Conservation (phyloP, 2,888 invertebrate genomes). For the Pocota personata region DNA sequence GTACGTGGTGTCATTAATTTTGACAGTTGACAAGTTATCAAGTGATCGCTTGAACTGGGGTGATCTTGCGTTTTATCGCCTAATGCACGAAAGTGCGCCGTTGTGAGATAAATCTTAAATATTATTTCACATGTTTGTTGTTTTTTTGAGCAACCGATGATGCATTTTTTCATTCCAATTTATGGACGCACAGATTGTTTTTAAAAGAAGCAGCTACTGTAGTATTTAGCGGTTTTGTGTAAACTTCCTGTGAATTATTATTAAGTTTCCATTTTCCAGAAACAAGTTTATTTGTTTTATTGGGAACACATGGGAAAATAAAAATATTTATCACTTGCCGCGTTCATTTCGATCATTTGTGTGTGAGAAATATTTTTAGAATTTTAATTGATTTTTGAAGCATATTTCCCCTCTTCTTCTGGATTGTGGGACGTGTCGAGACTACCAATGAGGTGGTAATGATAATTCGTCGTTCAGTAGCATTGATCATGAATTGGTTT, state of each 20-base stretch:
- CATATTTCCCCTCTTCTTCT: neutral
- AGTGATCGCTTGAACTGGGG: conserved; percentile 15
- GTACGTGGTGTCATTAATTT: conserved; percentile 43
- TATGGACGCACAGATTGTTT: conserved; percentile 47
- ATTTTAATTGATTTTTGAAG: conserved; percentile 1
- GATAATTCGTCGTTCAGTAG: neutral
- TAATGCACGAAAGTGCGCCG: conserved; percentile 14
- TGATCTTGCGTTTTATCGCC: conserved; percentile 26
- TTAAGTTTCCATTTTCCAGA: conserved; percentile 5
- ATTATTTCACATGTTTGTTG: conserved; percentile 33
- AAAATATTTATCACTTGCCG: conserved; percentile 41
- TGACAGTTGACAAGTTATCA: conserved; percentile 44
- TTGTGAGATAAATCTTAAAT: conserved; percentile 19
- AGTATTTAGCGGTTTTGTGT: conserved; percentile 29
- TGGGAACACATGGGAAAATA: conserved; percentile 50
- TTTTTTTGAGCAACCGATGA: neutral
- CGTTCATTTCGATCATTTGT: neutral
- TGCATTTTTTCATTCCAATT: conserved; percentile 16
- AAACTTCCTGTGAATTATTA: conserved; percentile 53
- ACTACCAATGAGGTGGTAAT: conserved; percentile 18
- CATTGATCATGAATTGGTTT: neutral
- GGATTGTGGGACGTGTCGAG: conserved; percentile 13
- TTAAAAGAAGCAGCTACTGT: neutral
- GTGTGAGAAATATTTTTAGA: conserved; percentile 34
- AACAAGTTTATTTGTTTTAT: conserved; percentile 53